Base-by-base conservation (phyloP, 1,140 invertebrate species). In the Wiebesia pumilae region DNA sequence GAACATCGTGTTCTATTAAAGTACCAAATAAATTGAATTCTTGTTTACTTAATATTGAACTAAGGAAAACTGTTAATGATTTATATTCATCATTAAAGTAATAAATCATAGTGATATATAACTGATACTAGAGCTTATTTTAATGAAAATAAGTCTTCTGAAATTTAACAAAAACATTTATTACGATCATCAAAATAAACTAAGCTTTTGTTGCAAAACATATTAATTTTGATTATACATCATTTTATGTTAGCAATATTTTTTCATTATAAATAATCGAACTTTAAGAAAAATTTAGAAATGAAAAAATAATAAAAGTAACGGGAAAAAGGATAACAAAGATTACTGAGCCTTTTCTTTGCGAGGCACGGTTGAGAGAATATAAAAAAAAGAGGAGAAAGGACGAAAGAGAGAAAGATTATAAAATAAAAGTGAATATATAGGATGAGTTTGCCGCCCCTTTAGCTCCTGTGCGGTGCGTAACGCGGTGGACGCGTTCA, bases 401-500 rank as follows among this genome's bases (percentile, higher is more conserved):
- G 33, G 73, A 38, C 35, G 35, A 79, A 3, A 69, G 62, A 79
- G 35, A 78, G 38, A 78, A 35, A 65, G 73, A 65, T 35, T 67
- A 43, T 35, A 69, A 69, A 35, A 69, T 21, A 81, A 81, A 69
- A 67, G 33, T 47, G 65, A 80, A 85, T 65, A 88, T 89, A 89
- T 88, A 89, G 89, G 91, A 91, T 90, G 89, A 90, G 87, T 87
- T 77, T 80, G 83, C 65, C 87, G 90, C 90, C 91, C 92, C 87
- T 90, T 90, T 91, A 90, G 92, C 78, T 80, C 24, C 77, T 79
- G 77, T 79, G 47, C 78, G 58, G 62, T 92, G 93, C 93, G 93
- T 93, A 93, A 93, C 91, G 92, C 92, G 90, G 92, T 90, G 87
- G 89, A 90, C 89, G 89, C 89, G 82, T 75, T 86, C 54, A 84